phyloP scores from a whole-genome alignment of 2,113 vertebrate species.

The Galeopterus variegatus region DNA sequence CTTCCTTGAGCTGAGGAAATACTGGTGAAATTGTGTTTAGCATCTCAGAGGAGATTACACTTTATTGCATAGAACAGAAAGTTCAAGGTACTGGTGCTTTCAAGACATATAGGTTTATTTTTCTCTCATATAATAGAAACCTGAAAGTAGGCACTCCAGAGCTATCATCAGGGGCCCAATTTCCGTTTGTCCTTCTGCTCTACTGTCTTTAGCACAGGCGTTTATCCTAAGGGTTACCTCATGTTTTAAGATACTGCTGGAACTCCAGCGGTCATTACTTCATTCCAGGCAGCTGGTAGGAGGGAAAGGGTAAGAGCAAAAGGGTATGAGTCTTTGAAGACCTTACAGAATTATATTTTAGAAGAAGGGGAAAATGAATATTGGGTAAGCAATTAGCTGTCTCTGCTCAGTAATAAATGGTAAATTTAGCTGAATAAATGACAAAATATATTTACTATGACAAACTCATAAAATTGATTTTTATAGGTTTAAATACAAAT shows the following conservation, averaged over 20 bases:
- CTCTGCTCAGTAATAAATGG: slow-evolving; percentile 17
- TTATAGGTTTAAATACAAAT: slow-evolving; percentile 36
- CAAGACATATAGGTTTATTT: not conserved
- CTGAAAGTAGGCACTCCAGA: not conserved
- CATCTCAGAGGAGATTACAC: not conserved
- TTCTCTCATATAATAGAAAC: not conserved
- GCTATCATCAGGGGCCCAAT: not conserved
- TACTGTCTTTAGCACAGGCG: not conserved
- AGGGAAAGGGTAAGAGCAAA: not conserved
- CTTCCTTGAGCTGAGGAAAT: not conserved
- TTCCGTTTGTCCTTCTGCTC: slow-evolving; percentile 25
- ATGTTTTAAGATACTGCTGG: not conserved
- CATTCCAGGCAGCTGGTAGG: not conserved
- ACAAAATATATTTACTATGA: slow-evolving; percentile 44
- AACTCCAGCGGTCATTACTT: not conserved
- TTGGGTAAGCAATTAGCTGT: not conserved
- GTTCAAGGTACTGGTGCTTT: not conserved
- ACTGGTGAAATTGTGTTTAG: not conserved
- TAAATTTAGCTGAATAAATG: slow-evolving; percentile 48
- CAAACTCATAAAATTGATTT: not conserved
- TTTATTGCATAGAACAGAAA: not conserved
- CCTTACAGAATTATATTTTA: slow-evolving; percentile 5
- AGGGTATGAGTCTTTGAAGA: not conserved
- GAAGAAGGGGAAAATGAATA: not conserved
- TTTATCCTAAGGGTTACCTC: not conserved